A percentile compares a stretch with the other conserved stretches of the same genome.
Conservation (phyloP, 1,140 invertebrate species). For the Lerema accius region DNA sequence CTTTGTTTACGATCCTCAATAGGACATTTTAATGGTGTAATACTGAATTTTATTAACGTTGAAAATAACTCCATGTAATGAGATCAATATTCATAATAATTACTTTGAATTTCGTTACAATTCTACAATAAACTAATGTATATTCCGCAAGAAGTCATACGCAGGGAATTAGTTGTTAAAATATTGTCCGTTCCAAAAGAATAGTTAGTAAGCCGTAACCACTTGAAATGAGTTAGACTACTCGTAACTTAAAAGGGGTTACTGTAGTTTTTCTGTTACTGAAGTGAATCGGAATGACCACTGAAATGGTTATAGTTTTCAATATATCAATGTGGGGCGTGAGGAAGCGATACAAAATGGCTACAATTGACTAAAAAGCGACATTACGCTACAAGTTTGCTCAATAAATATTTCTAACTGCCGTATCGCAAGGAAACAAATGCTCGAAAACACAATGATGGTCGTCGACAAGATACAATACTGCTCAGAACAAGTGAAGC, state of each 20-base stretch:
- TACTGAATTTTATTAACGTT: conserved; percentile 4
- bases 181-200: too few relatives aligned
- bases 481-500: conserved; percentile 68
- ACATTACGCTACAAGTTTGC: conserved; percentile 72
- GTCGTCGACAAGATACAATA: conserved; percentile 68
- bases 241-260: not conserved
- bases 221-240: too few relatives aligned
- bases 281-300: conserved; percentile 48
- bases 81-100: too few relatives aligned
- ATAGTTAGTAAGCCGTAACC: too few relatives aligned
- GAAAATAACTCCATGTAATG: too few relatives aligned
- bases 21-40: conserved; percentile 20
- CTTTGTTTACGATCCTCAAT: conserved; percentile 27
- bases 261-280: not conserved
- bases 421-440: conserved; percentile 77
- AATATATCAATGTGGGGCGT: conserved; percentile 52
- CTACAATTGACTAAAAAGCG: conserved; percentile 74
- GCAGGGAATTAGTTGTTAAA: too few relatives aligned
- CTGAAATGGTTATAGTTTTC: conserved; percentile 60
- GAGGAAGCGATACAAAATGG: conserved; percentile 61
- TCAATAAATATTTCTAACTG: conserved; percentile 80
- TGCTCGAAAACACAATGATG: conserved; percentile 77
- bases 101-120: too few relatives aligned
- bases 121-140: too few relatives aligned
- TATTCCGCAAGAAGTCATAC: too few relatives aligned